Percentiles rank a stretch among this genome's conserved stretches.
These are phyloP conservation scores for Diglossa brunneiventris DNA, from an alignment of 2,113 vertebrate genomes.

Conservation along the genomic window DNA sequence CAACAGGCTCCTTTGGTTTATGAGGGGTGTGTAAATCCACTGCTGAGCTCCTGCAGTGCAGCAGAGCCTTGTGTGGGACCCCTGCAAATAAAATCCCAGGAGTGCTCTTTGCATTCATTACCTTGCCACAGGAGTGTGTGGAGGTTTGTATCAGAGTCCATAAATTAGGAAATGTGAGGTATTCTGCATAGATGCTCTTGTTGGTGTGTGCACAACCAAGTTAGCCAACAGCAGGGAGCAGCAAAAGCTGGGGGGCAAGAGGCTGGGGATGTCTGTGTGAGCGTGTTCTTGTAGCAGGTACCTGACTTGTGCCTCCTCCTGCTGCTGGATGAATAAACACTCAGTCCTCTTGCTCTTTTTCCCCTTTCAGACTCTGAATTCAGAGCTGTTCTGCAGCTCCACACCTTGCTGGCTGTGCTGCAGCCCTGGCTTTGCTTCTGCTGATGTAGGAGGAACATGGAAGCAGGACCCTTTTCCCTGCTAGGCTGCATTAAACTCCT, in stretches of 20 bases:
- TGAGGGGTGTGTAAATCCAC: neutral
- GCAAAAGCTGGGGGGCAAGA: neutral
- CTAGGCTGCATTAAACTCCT: neutral
- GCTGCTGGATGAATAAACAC: neutral
- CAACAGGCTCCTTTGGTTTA: neutral
- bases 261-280: fast-evolving
- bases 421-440: neutral
- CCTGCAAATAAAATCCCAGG: neutral
- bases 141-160: neutral
- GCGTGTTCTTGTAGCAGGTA: neutral
- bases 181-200: neutral
- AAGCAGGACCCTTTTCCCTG: neutral
- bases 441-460: neutral
- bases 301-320: neutral
- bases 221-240: neutral
- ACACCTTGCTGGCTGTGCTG: fast-evolving
- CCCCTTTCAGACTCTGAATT: neutral
- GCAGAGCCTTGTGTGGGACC: neutral
- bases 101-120: neutral
- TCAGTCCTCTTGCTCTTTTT: neutral
- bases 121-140: fast-evolving
- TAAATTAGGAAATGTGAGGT: neutral
- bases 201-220: neutral
- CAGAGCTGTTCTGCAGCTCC: neutral
- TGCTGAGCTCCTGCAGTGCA: neutral